Base-by-base conservation (phyloP, 92 coral and sea anemone genomes). In the Desmophyllum pertusum region DNA sequence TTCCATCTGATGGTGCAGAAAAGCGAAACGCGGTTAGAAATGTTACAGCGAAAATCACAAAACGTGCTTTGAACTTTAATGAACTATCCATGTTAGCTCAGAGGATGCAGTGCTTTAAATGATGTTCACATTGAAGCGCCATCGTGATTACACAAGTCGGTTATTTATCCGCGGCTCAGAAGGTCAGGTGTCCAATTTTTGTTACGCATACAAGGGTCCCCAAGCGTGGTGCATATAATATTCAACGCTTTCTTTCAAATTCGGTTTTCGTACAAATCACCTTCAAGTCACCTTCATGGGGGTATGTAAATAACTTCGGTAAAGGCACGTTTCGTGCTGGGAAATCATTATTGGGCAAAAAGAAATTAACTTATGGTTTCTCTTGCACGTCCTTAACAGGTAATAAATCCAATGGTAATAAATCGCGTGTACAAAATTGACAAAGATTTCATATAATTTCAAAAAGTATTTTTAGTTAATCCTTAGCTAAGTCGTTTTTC, bases 1-100 rank as follows among this genome's bases (percentile, higher is more conserved):
- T 93, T 57, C 92, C 95, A 73, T 85, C 57, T 66, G 83, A 36
- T 52, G 70, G 23, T 40, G 14, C 29, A 70, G 78, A 71, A 40
- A 57, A 52, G 19, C 70, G 21, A 42, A 18, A 61, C 51, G 5
- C 57, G 7, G 43, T 71, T 39, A 82, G 59, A 73, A 82, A 42
- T 17, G 29, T 38, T 33, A 40, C 38, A 45, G 43, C 73, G 45
- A 7, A 65, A 23, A 67, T 18, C 36, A 39, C 2, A 4, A 72
- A 71, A 30, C n/a, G 35, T 10, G 59, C 51, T 27, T 29, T 72
- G 19, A 82, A 36, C 41, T 29, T 45, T 30, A 57, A 53, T 37
- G 33, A 71, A 31, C 55, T 41, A 25, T 15, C 33, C 85, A 81
- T 81, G 55, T 81, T 81, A 39, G 65, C 11, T 17, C 21, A 70